Conservation (phyloP, 2,797 vertebrate genomes). For the Rhinatrema bivittatum region DNA sequence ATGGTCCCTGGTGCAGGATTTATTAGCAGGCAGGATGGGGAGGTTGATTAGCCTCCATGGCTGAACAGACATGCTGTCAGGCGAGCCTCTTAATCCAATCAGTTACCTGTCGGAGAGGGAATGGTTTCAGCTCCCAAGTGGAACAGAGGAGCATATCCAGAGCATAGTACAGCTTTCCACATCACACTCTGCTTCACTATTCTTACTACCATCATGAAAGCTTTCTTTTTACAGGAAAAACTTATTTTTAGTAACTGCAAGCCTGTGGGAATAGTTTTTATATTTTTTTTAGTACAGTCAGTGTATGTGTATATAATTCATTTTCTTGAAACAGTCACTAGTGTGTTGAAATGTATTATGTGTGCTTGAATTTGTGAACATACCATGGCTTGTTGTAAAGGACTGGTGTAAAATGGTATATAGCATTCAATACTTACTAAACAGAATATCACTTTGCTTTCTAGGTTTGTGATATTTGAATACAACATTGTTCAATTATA, state of each 20-base stretch:
- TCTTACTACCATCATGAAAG: slow-evolving; percentile 1
- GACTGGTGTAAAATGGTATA: fast-evolving
- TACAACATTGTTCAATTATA: too few species aligned
- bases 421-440: too few species aligned
- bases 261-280: fast-evolving
- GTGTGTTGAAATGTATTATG: too few species aligned
- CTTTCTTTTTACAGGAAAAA: neutral
- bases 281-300: neutral
- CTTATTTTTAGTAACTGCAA: neutral
- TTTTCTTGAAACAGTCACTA: fast-evolving
- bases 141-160: slow-evolving; percentile 9
- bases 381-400: fast-evolving
- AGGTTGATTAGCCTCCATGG: slow-evolving; percentile 62
- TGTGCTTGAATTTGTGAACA: fast-evolving
- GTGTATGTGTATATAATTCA: fast-evolving
- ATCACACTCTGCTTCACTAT: neutral
- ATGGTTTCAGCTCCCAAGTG: slow-evolving; percentile 21
- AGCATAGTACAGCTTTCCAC: neutral
- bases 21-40: slow-evolving; percentile 66
- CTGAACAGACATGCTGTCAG: slow-evolving; percentile 67
- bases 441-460: too few species aligned
- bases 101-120: slow-evolving; percentile 58
- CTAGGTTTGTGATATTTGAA: too few species aligned
- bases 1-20: slow-evolving; percentile 60
- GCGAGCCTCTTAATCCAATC: slow-evolving; percentile 62